Conservation (phyloP, 2,113 vertebrate genomes). For the Oryctolagus cuniculus region DNA sequence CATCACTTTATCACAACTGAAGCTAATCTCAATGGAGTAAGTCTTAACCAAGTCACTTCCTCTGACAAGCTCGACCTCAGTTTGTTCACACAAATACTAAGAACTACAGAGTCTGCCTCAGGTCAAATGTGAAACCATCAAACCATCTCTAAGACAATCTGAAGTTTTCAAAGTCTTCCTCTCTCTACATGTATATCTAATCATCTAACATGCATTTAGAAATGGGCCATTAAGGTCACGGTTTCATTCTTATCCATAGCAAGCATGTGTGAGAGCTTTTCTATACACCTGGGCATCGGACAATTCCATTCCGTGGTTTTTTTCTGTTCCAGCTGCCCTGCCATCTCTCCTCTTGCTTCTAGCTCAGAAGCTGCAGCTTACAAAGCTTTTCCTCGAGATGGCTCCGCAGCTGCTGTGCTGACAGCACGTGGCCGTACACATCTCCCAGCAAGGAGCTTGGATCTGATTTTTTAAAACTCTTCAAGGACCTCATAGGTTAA, state of each 20-base stretch:
- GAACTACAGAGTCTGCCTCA: not conserved
- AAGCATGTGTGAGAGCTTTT: not conserved
- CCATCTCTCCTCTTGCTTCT: not conserved
- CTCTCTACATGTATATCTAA: not conserved
- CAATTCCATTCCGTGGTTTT: not conserved
- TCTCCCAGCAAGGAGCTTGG: not conserved
- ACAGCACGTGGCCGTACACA: not conserved
- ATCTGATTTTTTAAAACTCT: not conserved
- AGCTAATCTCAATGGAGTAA: slow-evolving; percentile 23
- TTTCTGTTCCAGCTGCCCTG: not conserved
- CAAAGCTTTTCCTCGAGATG: not conserved
- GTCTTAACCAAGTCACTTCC: slow-evolving; percentile 40
- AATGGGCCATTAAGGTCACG: slow-evolving; percentile 1
- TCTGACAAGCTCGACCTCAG: not conserved
- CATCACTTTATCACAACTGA: not conserved
- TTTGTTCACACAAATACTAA: slow-evolving; percentile 9
- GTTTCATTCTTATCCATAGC: not conserved
- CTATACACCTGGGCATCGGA: not conserved
- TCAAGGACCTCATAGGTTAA: not conserved
- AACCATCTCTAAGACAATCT: not conserved
- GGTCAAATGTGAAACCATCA: slow-evolving; percentile 7
- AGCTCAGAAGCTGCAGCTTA: not conserved
- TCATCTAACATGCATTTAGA: not conserved
- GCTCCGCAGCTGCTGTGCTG: not conserved
- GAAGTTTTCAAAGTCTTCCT: not conserved